phyloP scores from a whole-genome alignment of 2,113 vertebrate genomes.

The Psittacus erithacus region DNA sequence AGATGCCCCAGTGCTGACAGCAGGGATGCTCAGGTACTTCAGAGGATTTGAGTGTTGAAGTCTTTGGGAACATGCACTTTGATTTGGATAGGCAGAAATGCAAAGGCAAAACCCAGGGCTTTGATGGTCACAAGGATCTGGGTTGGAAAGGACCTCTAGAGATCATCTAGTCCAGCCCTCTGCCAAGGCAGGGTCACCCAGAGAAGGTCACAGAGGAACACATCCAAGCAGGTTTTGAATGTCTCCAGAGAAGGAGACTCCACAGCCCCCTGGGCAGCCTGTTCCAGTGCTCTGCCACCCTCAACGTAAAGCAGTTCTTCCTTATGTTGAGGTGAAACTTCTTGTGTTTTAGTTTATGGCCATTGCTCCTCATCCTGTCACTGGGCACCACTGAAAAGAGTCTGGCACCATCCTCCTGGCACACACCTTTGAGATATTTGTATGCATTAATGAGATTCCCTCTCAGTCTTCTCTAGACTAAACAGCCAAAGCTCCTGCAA shows the following conservation, averaged over 20 bases:
- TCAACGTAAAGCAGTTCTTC: neutral
- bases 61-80: accelerated
- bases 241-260: too few relatives aligned
- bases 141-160: too few relatives aligned
- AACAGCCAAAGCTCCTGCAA: neutral
- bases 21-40: neutral
- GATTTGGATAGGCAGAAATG: neutral
- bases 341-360: neutral
- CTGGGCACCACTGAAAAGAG: neutral
- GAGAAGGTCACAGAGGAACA: too few relatives aligned
- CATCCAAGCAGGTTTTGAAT: too few relatives aligned
- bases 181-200: too few relatives aligned
- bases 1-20: neutral
- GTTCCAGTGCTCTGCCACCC: too few relatives aligned
- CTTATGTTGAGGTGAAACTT: neutral
- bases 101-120: neutral
- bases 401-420: neutral
- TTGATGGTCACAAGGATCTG: neutral
- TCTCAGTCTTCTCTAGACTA: neutral
- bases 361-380: neutral
- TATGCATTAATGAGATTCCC: neutral
- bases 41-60: neutral
- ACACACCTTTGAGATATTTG: neutral
- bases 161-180: too few relatives aligned
- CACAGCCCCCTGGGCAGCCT: too few relatives aligned